Conservation (phyloP, 1,140 invertebrate species). For the Trichomalopsis sarcophagae region DNA sequence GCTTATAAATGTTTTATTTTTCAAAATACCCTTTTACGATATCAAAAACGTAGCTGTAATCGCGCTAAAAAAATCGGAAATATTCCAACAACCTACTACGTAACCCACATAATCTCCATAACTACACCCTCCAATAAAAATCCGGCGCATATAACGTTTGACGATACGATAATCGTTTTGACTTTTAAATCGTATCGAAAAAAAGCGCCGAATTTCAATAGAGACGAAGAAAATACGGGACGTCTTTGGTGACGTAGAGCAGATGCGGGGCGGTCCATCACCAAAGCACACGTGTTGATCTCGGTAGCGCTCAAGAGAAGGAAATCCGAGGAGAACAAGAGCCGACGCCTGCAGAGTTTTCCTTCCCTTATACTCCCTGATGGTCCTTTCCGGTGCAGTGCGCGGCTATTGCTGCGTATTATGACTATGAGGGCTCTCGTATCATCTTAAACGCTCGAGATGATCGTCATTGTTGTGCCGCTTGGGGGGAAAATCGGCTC, state of each 20-base stretch:
- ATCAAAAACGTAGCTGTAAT: background rate
- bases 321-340: background rate
- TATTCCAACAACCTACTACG: no score
- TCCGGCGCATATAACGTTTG: no score
- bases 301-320: background rate
- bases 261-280: background rate
- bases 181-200: slow-evolving; percentile 12
- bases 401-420: background rate
- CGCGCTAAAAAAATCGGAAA: background rate
- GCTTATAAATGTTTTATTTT: background rate
- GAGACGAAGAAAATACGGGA: background rate
- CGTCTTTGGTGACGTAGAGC: background rate
- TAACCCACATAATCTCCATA: background rate
- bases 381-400: background rate
- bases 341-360: background rate
- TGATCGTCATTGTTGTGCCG: no score
- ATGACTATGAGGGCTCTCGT: background rate
- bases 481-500: no score
- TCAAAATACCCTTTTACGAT: no score
- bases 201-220: background rate
- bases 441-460: no score
- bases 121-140: background rate
- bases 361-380: no score
- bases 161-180: background rate
- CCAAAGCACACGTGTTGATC: background rate